Evolutionary conservation across 2,797 vertebrate genomes (phyloP), one percentile per base, ranked within the genome.

Genomic region (Hypotaenidia philippensis): DNA sequence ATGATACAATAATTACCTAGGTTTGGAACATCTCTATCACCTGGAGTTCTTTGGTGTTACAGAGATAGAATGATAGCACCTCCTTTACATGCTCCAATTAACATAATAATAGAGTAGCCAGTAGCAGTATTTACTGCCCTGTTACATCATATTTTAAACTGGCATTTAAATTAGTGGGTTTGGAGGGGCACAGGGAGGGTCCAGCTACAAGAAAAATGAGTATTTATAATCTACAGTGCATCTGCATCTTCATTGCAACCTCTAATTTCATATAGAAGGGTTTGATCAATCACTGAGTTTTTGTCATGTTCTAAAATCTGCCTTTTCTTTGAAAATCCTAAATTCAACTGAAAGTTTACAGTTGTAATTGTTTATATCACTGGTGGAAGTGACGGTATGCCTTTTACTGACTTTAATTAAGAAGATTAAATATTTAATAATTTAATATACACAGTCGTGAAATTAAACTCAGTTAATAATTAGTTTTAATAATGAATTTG

Each of bases 351-450:
- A 14, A 91, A 70, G 18, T 32, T 49, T 64, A 45, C 1, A 34
- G 74, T 93, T 94, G 83, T 32, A 82, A 7, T n/a, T 78, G 40
- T 68, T 87, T 92, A 32, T 14, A 90, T 93, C 55, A 76, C 36
- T 87, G 32, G 40, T 66, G 20, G 61, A 88, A 91, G n/a, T 50
- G 26, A 56, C 49, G 63, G 27, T 31, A 41, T 36, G 17, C 20
- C 11, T 75, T 20, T 87, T 26, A 79, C 13, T 74, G 47, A 47
- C 38, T 89, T 83, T 36, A 55, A 64, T 26, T 17, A 66, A 82
- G 22, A 57, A 41, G 4, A 94, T 41, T 41, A 92, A 78, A 69
- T 44, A 5, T 40, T 93, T 91, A 83, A 71, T 82, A 57, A 81
- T 76, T 78, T 85, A 63, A 38, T 76, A 74, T 27, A 79, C 5